Base-by-base conservation (phyloP, 1,140 invertebrate genomes). In the Oryzaephilus surinamensis region DNA sequence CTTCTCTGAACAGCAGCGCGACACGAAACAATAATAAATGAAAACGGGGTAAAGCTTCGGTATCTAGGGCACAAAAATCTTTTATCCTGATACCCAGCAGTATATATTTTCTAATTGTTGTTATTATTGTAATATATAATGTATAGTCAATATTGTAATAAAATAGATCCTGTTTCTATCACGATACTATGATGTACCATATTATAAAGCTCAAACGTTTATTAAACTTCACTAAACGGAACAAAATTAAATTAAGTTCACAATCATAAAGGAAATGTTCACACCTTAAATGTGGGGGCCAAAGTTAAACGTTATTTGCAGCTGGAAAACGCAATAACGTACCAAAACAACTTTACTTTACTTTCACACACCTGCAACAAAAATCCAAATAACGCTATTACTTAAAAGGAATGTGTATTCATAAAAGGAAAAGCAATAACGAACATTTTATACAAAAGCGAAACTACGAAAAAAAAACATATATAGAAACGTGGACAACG, bases 31-130 rank as follows among this genome's bases (percentile, higher is more conserved):
- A n/a, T n/a, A n/a, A n/a, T n/a, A n/a, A n/a, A n/a, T n/a, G n/a
- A n/a, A n/a, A n/a, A n/a, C 36, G 30, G 27, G 21, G 13, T 38
- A 39, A 34, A 41, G 41, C 41, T 32, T 48, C 28, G 41, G 45
- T 43, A 48, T 43, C 45, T 37, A 36, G 45, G 45, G 45, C 45
- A 44, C 37, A 40, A 34, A 38, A 42, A n/a, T n/a, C 41, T 37
- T 32, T 27, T 38, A 38, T 38, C 36, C 36, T 30, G 36, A 38
- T 38, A 38, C 36, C n/a, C 36, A 38, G 36, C 36, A 38, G 36
- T 38, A 19, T 29, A 20, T 24, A 11, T 24, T 24, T 4, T 24
- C 11, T 24, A 38, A 19, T 38, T 30, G 14, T n/a, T n/a, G n/a
- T n/a, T n/a, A n/a, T n/a, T n/a, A n/a, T n/a, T n/a, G n/a, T n/a